Evolutionary conservation across 2,888 invertebrate species (phyloP), one percentile per base, ranked within the genome.

Genomic region (Chorisops tibialis): DNA sequence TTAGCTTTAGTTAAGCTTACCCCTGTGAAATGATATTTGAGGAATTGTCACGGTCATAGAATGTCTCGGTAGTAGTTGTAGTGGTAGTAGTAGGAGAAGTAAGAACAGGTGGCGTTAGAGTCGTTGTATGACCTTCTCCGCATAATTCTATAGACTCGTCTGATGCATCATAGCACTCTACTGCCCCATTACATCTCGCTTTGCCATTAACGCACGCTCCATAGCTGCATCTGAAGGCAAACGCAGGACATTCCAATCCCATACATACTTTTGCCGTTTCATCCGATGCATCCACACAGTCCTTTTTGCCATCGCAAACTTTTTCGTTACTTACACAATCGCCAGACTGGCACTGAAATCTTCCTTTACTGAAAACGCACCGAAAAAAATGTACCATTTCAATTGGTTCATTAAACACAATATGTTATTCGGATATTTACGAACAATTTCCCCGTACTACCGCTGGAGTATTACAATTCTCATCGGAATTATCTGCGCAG

Each of bases 141-240:
- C 73, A 73, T 5, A 70, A 63, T 3, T 24, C 59, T 30, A 9
- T 7, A 30, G 30, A 24, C 22, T 65, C 63, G 62, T 63, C 65
- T 1, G 66, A 64, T 16, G 61, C 61, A 52, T 66, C 64, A 14
- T 11, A 41, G 47, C 66, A 66, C 4, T 66, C 63, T n/a, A 43
- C 41, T 7, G 35, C 38, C 1, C 61, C 61, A 47, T 66, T 47
- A 66, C 87, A 87, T 50, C 78, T 74, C 0, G 79, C 74, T 12
- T 80, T 80, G 7, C 80, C 77, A 62, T 83, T 82, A 0, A 85
- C 79, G 66, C 86, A 86, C 0, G 82, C 85, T 2, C 85, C 85
- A 67, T 85, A 85, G 0, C 78, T 77, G 68, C 86, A 86, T 41
- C 82, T 82, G 73, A 83, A 85, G 59, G 83, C 78, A 67, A 80